phyloP scores from a whole-genome alignment of 2,888 invertebrate species.

The Drosophila hamatofila region DNA sequence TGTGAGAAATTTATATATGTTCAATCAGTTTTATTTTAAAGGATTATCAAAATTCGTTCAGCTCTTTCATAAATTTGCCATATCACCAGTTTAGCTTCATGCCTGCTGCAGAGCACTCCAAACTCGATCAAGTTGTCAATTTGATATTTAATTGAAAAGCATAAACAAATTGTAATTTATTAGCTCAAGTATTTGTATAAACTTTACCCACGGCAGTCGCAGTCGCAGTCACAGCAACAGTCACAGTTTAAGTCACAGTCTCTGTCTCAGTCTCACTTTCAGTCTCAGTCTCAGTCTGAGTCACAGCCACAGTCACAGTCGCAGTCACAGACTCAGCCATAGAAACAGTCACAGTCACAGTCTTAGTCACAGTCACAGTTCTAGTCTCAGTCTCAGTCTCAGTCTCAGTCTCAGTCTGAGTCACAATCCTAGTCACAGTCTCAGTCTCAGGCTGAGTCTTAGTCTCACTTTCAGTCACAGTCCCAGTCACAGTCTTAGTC shows the following conservation, averaged over 20 bases:
- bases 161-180: conserved; percentile 10
- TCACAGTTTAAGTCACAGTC: no score
- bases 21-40: not conserved
- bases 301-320: not conserved
- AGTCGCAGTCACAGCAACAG: no score
- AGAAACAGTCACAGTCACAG: no score
- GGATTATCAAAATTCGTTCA: not conserved
- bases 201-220: not conserved
- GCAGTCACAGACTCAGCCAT: no score
- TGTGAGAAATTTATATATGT: not conserved
- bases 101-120: not conserved
- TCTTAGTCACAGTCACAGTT: no score
- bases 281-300: not conserved
- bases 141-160: not conserved
- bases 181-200: conserved; percentile 1
- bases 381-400: no score
- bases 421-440: no score
- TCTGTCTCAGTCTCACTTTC: not conserved
- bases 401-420: no score
- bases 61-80: not conserved
- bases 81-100: no score
- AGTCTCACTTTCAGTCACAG: not conserved
- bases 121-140: conserved; percentile 3
- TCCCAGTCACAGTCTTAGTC: not conserved
- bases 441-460: no score